A percentile compares a stretch with the other conserved stretches of the same genome.
Evolutionary conservation across 2,797 vertebrate species (phyloP).

Genomic region (Falco rusticolus): DNA sequence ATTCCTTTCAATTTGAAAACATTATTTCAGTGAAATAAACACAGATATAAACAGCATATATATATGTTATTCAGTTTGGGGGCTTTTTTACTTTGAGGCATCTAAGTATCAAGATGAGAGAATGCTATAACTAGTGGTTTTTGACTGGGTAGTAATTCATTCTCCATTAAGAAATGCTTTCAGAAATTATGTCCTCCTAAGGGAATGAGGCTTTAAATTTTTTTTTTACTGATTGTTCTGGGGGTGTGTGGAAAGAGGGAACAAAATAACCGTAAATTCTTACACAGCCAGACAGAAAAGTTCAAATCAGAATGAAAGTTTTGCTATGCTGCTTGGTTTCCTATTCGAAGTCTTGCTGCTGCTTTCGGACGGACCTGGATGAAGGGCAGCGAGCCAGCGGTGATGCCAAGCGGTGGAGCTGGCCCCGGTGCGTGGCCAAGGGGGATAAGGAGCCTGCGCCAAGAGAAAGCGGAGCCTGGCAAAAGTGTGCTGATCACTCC

Average conservation of each 20-base stretch:
- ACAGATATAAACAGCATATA: background rate
- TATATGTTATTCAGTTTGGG: background rate
- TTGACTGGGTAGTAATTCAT: background rate
- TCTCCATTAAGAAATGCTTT: background rate
- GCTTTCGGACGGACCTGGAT: background rate
- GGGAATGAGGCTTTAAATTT: background rate
- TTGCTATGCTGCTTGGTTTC: background rate
- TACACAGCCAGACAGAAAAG: background rate
- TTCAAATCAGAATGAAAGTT: background rate
- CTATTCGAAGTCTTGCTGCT: background rate
- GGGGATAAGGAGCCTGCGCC: background rate
- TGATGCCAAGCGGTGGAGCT: background rate
- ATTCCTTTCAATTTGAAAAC: slow-evolving; percentile 35
- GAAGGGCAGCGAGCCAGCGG: background rate
- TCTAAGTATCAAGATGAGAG: background rate
- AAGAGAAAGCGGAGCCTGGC: background rate
- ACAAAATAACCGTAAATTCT: background rate
- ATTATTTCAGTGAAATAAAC: slow-evolving; percentile 22
- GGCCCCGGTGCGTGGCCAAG: accelerated
- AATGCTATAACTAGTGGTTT: background rate
- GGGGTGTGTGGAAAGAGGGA: background rate
- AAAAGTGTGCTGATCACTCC: background rate
- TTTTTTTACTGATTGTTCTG: background rate
- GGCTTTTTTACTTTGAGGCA: background rate
- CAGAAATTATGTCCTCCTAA: background rate